Percentiles rank a stretch among this genome's conserved stretches.
Conservation (phyloP, 2,113 vertebrate species). For the Cathartes aura region DNA sequence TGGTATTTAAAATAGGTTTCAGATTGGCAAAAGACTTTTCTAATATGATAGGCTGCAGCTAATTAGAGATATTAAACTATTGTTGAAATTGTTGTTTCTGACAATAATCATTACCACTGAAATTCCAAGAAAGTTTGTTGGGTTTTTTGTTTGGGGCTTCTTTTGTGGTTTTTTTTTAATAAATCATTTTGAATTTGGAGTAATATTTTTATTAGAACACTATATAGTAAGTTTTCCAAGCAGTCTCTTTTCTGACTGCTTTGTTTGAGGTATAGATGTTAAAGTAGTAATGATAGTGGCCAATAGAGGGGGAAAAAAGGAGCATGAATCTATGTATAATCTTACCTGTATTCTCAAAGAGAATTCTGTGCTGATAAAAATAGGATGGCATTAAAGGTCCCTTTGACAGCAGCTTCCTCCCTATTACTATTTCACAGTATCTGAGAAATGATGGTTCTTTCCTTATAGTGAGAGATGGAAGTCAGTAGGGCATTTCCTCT, state of each 20-base stretch:
- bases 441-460: not conserved
- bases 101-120: not conserved
- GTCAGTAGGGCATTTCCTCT: not conserved
- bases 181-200: not conserved
- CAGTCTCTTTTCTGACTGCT: not conserved
- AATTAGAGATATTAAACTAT: constrained; percentile 45
- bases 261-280: not conserved
- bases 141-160: accelerated
- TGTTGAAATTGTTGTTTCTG: constrained; percentile 13
- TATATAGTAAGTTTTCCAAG: not conserved
- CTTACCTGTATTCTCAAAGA: not conserved
- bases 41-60: constrained; percentile 37
- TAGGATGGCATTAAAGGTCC: not conserved
- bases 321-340: not conserved
- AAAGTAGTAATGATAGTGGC: not conserved
- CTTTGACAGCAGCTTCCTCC: not conserved
- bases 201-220: not conserved
- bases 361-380: not conserved
- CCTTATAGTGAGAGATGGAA: not conserved
- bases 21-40: constrained; percentile 36
- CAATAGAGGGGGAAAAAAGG: accelerated
- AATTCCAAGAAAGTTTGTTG: not conserved
- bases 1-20: constrained; percentile 7
- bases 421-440: not conserved
- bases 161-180: not conserved